These are phyloP conservation scores for Chrysopilus asiliformis DNA, from an alignment of 2,888 invertebrate genomes.

Conservation along the genomic window DNA sequence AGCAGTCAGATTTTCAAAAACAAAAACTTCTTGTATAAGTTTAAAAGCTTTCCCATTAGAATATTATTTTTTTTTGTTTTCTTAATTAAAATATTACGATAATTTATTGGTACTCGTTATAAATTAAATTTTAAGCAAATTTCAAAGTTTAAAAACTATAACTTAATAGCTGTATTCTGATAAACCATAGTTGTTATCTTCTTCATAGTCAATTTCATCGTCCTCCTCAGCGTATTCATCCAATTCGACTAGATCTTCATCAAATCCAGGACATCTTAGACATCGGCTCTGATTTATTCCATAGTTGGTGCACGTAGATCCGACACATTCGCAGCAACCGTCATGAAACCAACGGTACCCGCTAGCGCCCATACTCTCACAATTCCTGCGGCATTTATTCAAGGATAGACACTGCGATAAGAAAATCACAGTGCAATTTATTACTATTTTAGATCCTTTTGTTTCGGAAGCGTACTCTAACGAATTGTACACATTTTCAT, in stretches of 20 bases:
- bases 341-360: constrained; percentile 84
- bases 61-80: too few species aligned
- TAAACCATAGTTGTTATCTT: too few species aligned
- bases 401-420: constrained; percentile 26
- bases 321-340: constrained; percentile 87
- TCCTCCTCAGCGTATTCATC: constrained; percentile 35
- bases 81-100: too few species aligned
- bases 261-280: constrained; percentile 47
- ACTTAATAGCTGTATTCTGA: too few species aligned
- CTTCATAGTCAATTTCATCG: constrained; percentile 41
- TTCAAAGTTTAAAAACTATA: too few species aligned
- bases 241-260: constrained; percentile 28
- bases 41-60: too few species aligned
- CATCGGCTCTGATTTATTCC: constrained; percentile 76
- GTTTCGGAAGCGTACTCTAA: too few species aligned
- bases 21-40: too few species aligned
- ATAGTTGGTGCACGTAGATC: constrained; percentile 72
- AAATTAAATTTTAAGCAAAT: too few species aligned
- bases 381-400: constrained; percentile 27
- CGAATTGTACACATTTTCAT: constrained; percentile 1
- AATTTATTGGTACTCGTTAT: too few species aligned
- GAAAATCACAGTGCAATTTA: constrained; percentile 27
- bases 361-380: constrained; percentile 32
- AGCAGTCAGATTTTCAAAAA: too few species aligned
- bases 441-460: too few species aligned